Conservation (phyloP, 2,113 vertebrate species). For the Salvelinus sp. region DNA sequence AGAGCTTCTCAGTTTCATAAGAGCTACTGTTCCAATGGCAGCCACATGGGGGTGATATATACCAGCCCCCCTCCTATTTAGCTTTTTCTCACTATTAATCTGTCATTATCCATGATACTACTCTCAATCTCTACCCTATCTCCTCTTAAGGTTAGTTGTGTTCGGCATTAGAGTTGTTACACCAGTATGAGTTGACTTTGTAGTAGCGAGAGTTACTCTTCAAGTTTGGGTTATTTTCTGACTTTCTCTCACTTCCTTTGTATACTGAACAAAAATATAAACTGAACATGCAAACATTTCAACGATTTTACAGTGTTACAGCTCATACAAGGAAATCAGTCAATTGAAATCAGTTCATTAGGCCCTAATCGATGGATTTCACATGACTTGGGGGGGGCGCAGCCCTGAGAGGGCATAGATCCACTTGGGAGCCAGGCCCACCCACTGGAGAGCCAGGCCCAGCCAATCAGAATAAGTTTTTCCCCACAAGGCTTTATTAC, state of each 20-base stretch:
- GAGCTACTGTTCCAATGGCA: constrained; percentile 45
- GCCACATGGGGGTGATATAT: constrained; percentile 63
- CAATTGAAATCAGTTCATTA: too few species aligned
- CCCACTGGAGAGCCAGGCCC: too few species aligned
- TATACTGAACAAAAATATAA: background rate
- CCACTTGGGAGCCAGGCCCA: too few species aligned
- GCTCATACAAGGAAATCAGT: too few species aligned
- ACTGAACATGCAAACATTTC: too few species aligned
- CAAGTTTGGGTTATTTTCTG: constrained; percentile 50
- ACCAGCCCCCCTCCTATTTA: constrained; percentile 43
- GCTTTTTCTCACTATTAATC: constrained; percentile 38
- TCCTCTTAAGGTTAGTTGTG: constrained; percentile 32
- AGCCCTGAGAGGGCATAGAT: too few species aligned
- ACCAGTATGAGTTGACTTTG: constrained; percentile 36
- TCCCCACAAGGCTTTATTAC: too few species aligned
- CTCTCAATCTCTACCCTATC: background rate
- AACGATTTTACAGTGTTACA: too few species aligned
- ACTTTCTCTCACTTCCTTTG: constrained; percentile 27
- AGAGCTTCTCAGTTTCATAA: constrained; percentile 47
- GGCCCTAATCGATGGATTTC: too few species aligned
- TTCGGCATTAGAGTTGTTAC: constrained; percentile 40
- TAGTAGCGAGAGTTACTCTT: constrained; percentile 50
- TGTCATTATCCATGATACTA: constrained; percentile 19
- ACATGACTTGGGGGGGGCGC: too few species aligned
- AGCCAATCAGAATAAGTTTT: too few species aligned